Base-by-base conservation (phyloP, 2,113 vertebrate species). In the Bombycilla garrulus region DNA sequence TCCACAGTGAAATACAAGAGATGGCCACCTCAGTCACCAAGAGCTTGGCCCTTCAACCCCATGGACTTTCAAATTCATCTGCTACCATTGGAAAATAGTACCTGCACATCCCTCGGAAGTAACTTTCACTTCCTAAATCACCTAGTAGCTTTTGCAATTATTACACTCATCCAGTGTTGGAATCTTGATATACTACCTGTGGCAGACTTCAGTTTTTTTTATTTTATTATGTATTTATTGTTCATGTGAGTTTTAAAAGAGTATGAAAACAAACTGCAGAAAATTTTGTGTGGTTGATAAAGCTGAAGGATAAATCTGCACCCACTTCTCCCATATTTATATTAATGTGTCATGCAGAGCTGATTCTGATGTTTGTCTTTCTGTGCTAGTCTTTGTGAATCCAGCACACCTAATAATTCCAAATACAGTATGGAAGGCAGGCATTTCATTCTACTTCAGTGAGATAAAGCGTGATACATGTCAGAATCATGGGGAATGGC, bases 41-140 rank as follows among this genome's bases (percentile, higher is more conserved):
- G 13, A 12, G 56, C 48, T 74, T 20, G 1, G 36, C 35, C 36
- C 18, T 69, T 69, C 47, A 35, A 45, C 3, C 0, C 64, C 8
- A 26, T 6, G 40, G 61, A 31, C 57, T 44, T 84, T 21, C 24
- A 79, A 35, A 48, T 48, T 56, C 22, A 20, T 79, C 31, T 50
- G 11, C 44, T 78, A 6, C 24, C 16, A 6, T 0, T 25, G 19
- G 36, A 67, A 94, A 92, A 60, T 11, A 42, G 10, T 36, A 82
- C 26, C 9, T 17, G 1, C 16, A 4, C 0, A 2, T 18, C 10
- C 16, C 25, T 47, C 0, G 0, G n/a, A 40, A 77, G 29, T 0
- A 4, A 53, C 17, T 48, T 81, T 17, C 24, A 19, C 38, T 80
- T 90, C 36, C 28, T 53, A 45, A 85, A 78, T 57, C 20, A 33